Evolutionary conservation across 2,888 invertebrate genomes (phyloP).

Genomic region (Drosophila borborema): DNA sequence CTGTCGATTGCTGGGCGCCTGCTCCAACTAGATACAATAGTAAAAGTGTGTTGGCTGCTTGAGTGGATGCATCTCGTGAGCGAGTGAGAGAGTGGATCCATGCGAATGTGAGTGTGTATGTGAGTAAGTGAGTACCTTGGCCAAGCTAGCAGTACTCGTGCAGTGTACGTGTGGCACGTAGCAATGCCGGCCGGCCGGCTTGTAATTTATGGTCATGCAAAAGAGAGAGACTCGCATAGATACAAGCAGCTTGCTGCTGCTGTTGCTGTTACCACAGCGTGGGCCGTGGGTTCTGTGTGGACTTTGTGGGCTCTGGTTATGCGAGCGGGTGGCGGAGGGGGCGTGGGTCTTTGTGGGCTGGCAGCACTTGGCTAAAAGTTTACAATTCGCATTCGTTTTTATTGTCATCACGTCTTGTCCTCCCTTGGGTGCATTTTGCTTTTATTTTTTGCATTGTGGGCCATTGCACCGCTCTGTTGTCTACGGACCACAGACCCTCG

Average conservation of each 20-base stretch:
- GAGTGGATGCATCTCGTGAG: conserved; percentile 18
- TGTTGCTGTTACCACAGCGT: conserved; percentile 50
- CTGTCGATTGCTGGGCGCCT: conserved; percentile 81
- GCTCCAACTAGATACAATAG: conserved; percentile 85
- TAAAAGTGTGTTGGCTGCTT: conserved; percentile 77
- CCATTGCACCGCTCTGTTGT: conserved; percentile 43
- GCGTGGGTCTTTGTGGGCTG: conserved; percentile 9
- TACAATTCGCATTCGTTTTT: conserved; percentile 77
- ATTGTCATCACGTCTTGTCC: conserved; percentile 72
- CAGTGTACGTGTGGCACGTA: conserved; percentile 30
- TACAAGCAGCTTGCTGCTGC: conserved; percentile 40
- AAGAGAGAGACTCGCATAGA: conserved; percentile 43
- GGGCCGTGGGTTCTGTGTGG: conserved; percentile 48
- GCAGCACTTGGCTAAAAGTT: conserved; percentile 74
- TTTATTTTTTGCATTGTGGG: conserved; percentile 47
- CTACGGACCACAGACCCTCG: conserved; percentile 13
- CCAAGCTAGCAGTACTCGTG: conserved; percentile 56
- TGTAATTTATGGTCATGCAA: conserved; percentile 68
- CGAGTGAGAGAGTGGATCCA: conserved; percentile 19
- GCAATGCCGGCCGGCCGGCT: conserved; percentile 74
- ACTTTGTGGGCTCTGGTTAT: conserved; percentile 10
- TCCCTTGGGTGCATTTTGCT: conserved; percentile 51
- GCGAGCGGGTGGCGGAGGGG: not conserved
- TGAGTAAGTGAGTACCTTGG: conserved; percentile 27
- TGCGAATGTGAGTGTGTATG: conserved; percentile 9